These are phyloP conservation scores for Brassicogethes aeneus DNA, from an alignment of 2,888 invertebrate genomes.

Conservation along the genomic window DNA sequence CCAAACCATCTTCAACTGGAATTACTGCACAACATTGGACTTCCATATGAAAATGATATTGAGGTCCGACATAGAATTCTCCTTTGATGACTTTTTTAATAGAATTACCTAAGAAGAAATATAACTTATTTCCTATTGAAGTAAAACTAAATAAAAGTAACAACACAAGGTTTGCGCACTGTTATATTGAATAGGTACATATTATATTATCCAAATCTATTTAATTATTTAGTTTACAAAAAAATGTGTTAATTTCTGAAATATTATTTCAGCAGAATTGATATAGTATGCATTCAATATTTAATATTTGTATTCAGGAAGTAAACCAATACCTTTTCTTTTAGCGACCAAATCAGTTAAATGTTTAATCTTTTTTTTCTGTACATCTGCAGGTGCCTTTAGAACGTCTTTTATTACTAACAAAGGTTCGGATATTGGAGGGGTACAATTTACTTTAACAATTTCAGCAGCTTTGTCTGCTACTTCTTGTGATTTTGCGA, in stretches of 20 bases:
- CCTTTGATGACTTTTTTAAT: constrained; percentile 49
- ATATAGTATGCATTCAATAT: too few species aligned
- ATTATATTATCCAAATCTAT: too few species aligned
- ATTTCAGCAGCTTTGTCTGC: constrained; percentile 51
- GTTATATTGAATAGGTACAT: too few species aligned
- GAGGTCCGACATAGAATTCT: constrained; percentile 47
- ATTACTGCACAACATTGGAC: constrained; percentile 53
- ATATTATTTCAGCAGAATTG: too few species aligned
- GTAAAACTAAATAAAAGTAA: too few species aligned
- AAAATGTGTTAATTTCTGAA: too few species aligned
- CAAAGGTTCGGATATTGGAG: constrained; percentile 39
- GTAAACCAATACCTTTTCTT: constrained; percentile 34
- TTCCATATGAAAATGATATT: constrained; percentile 75
- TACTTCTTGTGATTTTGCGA: constrained; percentile 51
- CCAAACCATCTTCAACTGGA: constrained; percentile 54
- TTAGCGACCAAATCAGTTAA: constrained; percentile 35
- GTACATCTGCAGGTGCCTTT: constrained; percentile 30
- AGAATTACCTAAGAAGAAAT: constrained; percentile 27
- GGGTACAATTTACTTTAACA: constrained; percentile 49
- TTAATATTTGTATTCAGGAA: too few species aligned
- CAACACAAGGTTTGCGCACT: too few species aligned
- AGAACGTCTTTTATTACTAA: constrained; percentile 46
- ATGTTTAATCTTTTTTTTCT: constrained; percentile 38
- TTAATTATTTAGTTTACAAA: too few species aligned
- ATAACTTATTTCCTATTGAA: too few species aligned